phyloP scores from a whole-genome alignment of 2,113 vertebrate genomes.

The Smithornis capensis region DNA sequence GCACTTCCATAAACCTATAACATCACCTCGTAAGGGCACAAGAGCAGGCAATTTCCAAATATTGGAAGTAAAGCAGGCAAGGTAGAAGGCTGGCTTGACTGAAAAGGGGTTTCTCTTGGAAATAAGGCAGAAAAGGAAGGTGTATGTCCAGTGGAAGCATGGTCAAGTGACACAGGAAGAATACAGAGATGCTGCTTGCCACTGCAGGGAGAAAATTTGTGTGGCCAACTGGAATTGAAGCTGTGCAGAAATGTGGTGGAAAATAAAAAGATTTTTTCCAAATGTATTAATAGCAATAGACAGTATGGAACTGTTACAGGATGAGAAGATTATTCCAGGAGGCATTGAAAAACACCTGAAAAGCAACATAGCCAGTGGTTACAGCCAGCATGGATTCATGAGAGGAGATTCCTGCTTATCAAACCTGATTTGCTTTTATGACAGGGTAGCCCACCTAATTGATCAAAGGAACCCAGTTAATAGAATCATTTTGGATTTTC shows the following conservation, averaged over 20 bases:
- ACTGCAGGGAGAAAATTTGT: background rate
- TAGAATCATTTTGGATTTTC: background rate
- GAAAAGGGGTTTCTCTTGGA: background rate
- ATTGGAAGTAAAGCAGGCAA: background rate
- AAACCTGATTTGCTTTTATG: background rate
- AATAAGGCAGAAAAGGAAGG: background rate
- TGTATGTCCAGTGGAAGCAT: background rate
- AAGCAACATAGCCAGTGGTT: background rate
- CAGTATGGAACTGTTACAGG: background rate
- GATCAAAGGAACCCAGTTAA: background rate
- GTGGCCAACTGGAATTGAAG: background rate
- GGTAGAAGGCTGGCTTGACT: background rate
- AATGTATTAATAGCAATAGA: background rate
- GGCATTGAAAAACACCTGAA: background rate
- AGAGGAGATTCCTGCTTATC: background rate
- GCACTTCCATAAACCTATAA: background rate
- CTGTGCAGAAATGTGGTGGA: background rate
- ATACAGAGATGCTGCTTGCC: background rate
- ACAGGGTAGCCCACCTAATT: background rate
- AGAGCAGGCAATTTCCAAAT: background rate
- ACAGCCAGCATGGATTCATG: background rate
- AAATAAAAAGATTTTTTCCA: background rate
- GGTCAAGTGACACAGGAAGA: background rate
- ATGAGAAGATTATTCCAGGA: background rate
- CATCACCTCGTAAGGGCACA: background rate